Evolutionary conservation across 2,113 vertebrate species (phyloP).

Genomic region (Sardina pilchardus): DNA sequence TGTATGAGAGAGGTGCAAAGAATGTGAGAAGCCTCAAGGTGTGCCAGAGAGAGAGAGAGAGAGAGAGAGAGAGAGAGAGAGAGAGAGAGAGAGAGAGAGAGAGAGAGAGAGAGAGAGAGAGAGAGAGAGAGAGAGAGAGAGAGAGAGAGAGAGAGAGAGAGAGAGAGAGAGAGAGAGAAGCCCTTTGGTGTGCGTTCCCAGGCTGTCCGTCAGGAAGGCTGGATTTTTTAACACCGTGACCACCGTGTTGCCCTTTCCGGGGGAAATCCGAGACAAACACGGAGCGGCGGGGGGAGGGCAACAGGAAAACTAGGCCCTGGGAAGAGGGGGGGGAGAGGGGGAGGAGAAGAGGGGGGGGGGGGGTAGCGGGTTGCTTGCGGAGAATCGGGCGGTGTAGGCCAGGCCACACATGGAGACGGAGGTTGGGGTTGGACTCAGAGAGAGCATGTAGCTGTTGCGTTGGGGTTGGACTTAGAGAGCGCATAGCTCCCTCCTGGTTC

Average conservation of each 20-base stretch:
- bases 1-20: neutral
- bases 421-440: conserved; percentile 42
- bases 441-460: conserved; percentile 40
- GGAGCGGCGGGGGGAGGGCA: conserved; percentile 58
- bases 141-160: neutral
- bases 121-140: conserved; percentile 17
- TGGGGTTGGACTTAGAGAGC: conserved; percentile 42
- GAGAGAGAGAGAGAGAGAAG: conserved; percentile 46
- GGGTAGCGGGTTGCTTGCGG: conserved; percentile 38
- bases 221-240: conserved; percentile 74
- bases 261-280: conserved; percentile 78
- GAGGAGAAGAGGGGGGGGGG: neutral
- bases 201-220: conserved; percentile 72
- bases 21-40: neutral
- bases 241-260: conserved; percentile 73
- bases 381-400: conserved; percentile 50
- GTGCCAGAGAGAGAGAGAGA: conserved; percentile 29
- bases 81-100: no score
- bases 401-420: conserved; percentile 47
- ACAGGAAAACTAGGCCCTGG: conserved; percentile 67
- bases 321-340: conserved; percentile 49
- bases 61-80: conserved; percentile 18
- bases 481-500: conserved; percentile 43
- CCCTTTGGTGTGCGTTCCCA: conserved; percentile 67
- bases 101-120: neutral